Base-by-base conservation (phyloP, 2,888 invertebrate genomes). In the Caenorhabditis sp. region DNA sequence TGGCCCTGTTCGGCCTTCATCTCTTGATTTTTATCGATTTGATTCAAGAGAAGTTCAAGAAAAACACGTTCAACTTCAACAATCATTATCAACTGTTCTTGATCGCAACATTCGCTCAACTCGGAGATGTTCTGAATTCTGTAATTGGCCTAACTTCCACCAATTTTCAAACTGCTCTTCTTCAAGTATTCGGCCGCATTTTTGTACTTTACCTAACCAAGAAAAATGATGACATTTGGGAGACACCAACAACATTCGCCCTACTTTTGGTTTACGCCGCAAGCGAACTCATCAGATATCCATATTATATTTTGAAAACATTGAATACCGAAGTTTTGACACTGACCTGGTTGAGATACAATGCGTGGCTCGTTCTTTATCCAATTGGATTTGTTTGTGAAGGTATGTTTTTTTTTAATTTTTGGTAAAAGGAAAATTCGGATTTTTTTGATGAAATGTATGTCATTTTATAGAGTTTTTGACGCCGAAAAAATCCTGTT, bases 301-400 rank as follows among this genome's bases (percentile, higher is more conserved):
- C 95, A 0, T 97, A 93, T 89, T 97, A 97, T 89, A 92, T 95
- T 12, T n/a, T 64, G 12, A 58, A 62, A 55, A 12, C 21, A 0
- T 58, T 60, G 0, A 62, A 59, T 31, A 5, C 23, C 1, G 12
- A 19, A 24, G 86, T 90, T 37, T 91, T 91, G 53, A 84, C 93
- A 2, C 88, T 97, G 12, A 95, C 94, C 0, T 97, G 95, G 95
- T 89, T 96, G 1, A 91, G 97, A 17, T 96, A 97, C 89, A 93
- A 94, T 0, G 91, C 95, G 64, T 97, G 96, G 96, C 93, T 96
- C 78, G 92, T 94, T 0, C 90, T 96, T 0, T 97, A 95, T 89
- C 97, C 97, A 0, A 88, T 95, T 54, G 96, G 95, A 10, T 92
- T 95, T 82, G 86, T 94, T 0, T 93, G 93, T 85, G 96, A 97